A percentile compares a stretch with the other conserved stretches of the same genome.
Evolutionary conservation across 1,140 invertebrate species (phyloP).

Genomic region (Platorchestia sp.): DNA sequence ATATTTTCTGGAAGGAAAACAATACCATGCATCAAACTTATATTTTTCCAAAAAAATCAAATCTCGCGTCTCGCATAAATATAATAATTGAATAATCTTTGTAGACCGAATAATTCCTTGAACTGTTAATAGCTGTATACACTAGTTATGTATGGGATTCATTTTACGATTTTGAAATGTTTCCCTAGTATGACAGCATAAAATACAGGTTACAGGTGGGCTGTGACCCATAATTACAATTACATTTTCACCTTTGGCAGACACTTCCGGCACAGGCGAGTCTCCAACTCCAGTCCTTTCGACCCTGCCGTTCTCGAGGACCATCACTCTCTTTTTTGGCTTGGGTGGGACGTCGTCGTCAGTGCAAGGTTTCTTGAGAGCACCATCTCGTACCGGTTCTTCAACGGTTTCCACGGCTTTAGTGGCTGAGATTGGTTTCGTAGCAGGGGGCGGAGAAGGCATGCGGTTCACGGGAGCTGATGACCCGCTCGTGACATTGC

Average conservation of each 20-base stretch:
- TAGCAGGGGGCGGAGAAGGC: conserved; percentile 15
- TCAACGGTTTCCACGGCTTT: conserved; percentile 16
- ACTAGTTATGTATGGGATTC: neutral
- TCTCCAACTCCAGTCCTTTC: conserved; percentile 52
- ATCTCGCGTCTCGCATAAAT: neutral
- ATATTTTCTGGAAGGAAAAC: neutral
- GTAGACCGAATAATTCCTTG: no score
- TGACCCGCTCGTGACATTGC: conserved; percentile 1
- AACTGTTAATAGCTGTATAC: no score
- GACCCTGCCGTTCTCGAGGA: conserved; percentile 55
- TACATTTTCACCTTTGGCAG: neutral
- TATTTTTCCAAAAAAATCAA: no score
- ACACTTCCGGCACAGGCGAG: neutral
- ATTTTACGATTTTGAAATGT: neutral
- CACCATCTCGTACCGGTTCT: neutral
- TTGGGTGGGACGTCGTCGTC: conserved; percentile 4
- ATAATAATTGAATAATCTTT: no score
- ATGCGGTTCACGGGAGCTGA: neutral
- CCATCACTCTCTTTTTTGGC: conserved; percentile 57
- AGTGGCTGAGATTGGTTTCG: neutral
- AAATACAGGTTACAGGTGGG: neutral
- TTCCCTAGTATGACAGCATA: neutral
- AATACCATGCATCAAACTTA: neutral
- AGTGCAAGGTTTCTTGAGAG: neutral
- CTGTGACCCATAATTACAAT: neutral